Base-by-base conservation (phyloP, 2,113 vertebrate genomes). In the Anolis sagrei region DNA sequence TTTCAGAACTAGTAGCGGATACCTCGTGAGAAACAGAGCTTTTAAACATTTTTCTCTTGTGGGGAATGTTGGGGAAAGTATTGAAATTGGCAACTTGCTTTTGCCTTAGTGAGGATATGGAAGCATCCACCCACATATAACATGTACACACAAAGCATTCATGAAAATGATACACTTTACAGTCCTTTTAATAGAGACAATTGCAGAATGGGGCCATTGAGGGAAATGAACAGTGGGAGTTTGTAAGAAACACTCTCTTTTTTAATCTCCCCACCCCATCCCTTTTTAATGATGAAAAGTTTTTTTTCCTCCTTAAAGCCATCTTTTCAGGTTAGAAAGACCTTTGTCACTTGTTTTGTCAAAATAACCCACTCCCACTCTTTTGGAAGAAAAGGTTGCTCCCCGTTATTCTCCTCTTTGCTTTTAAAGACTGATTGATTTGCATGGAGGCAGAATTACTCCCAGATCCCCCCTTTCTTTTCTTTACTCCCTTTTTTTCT, bases 261-360 rank as follows among this genome's bases (percentile, higher is more conserved):
- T 75, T 8, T 87, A 44, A 54, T 74, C 36, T 69, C 27, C 23
- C 1, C 9, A 58, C 54, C 54, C 54, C 54, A 16, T 1, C 4
- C 34, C 39, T 11, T 79, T 54, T 32, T 84, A 73, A 61, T 36
- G 62, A 86, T 32, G 4, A n/a, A 23, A 73, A 70, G 48, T 23
- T 62, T 34, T 5, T 61, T 86, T 29, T 36, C 21, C 76, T 36
- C 21, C 76, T 10, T 39, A 82, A 48, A 82, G 61, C 19, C 84
- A 36, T 89, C 87, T 90, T 83, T 89, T 87, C 77, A 81, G 90
- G 81, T 89, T 85, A 61, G 54, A 89, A 92, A 90, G 85, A 84
- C 84, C 87, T 90, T 91, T 92, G 91, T 89, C 82, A 79, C 83
- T 93, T 93, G 86, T 87, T 92, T 90, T 90, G 92, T 90, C 87